phyloP scores from a whole-genome alignment of 2,888 invertebrate species.

The Cryptocheilus praepositus region DNA sequence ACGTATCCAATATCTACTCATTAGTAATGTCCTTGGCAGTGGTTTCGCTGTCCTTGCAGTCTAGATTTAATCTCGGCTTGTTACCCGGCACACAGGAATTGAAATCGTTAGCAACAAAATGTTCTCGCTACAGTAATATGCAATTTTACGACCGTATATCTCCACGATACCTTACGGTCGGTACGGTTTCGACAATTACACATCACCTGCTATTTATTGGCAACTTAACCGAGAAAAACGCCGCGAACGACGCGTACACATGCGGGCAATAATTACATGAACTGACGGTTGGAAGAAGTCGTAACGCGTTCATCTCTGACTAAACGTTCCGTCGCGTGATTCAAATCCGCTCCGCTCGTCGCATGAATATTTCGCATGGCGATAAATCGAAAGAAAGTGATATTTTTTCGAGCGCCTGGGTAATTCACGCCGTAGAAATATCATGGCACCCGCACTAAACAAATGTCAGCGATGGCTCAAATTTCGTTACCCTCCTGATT shows the following conservation, averaged over 20 bases:
- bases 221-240: constrained; percentile 35
- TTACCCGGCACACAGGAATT: neutral
- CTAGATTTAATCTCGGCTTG: neutral
- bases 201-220: constrained; percentile 54
- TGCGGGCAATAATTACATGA: constrained; percentile 42
- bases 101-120: constrained; percentile 24
- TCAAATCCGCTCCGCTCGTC: constrained; percentile 31
- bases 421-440: no score
- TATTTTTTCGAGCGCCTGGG: neutral
- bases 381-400: neutral
- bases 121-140: constrained; percentile 29
- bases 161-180: constrained; percentile 42
- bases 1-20: no score
- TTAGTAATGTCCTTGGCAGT: no score
- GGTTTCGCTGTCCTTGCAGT: neutral
- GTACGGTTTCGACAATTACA: constrained; percentile 52
- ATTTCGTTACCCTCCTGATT: neutral
- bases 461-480: no score
- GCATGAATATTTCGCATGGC: constrained; percentile 26
- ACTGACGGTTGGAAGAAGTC: constrained; percentile 36
- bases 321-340: constrained; percentile 18
- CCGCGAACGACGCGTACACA: constrained; percentile 13
- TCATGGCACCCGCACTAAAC: no score
- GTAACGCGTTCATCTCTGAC: constrained; percentile 30
- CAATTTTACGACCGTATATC: constrained; percentile 51